Evolutionary conservation across 2,888 invertebrate species (phyloP), one percentile per base, ranked within the genome.

Genomic region (Luperina testacea): DNA sequence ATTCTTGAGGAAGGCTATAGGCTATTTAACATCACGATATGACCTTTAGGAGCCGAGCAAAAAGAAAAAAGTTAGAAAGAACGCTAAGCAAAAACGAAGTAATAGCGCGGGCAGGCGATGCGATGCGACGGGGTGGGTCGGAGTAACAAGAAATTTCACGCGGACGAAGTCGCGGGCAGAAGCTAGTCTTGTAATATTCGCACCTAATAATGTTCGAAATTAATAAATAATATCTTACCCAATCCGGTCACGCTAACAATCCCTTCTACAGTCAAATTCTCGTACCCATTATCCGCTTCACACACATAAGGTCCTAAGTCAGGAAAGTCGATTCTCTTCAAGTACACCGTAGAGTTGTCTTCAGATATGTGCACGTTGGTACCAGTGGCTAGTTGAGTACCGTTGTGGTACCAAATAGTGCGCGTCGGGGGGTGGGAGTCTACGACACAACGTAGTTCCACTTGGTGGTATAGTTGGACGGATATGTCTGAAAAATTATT

Each of bases 261-360:
- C 1, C 94, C 95, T 77, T 91, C 92, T 1, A 94, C 87, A 17
- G 75, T 77, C 5, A 95, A 59, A 5, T 75, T 93, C 76, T 96
- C 96, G 86, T 90, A 95, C 0, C 94, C 94, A 90, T 97, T 97
- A 59, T 94, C 94, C 1, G 97, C 97, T 61, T 93, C 92, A 90
- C 97, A 97, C 0, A 91, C 92, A 86, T 97, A 97, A 24, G 92
- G 88, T 0, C 97, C 97, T 5, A 96, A 83, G 78, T 96, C 89
- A 2, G 87, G 81, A 57, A 95, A 95, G 68, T 93, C 92, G 2
- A 95, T 92, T 72, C 90, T 92, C 42, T 90, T 88, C 51, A 97
- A 90, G 32, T 90, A 88, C 2, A 96, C 77, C 2, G 90, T 90
- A 0, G 89, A 86, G 8, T 88, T 89, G 61, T 94, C 91, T 15